Base-by-base conservation (phyloP, 2,113 vertebrate genomes). In the Desmodus rotundus region DNA sequence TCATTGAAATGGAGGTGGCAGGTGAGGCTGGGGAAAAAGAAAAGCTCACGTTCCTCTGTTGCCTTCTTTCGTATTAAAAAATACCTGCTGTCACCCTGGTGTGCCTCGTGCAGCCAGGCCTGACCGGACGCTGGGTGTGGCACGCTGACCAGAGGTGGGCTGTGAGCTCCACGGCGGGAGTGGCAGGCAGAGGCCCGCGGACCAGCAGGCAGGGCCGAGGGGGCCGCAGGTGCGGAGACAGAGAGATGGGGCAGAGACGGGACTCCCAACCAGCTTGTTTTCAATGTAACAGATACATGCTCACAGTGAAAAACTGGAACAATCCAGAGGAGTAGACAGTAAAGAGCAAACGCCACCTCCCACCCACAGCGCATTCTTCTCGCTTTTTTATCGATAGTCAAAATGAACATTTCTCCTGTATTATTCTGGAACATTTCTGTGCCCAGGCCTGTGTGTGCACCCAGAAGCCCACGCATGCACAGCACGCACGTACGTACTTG, bases 401-500 rank as follows among this genome's bases (percentile, higher is more conserved):
- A 10, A 41, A 43, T 36, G 33, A 68, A 22, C 26, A 12, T 84
- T 41, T 31, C 63, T 47, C 61, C n/a, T 36, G 63, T 61, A 1
- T 86, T n/a, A 31, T 24, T 26, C 80, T 16, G 61, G 63, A 54
- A 14, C 36, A 52, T 61, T 72, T 78, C 28, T 52, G 0, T 20
- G 41, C 12, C 1, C 22, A 22, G 54, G 74, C 52, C 4, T 43
- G 78, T 36, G 76, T 36, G 33, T 10, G 43, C 16, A 13, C 15
- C 13, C 38, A 7, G 13, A 13, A 15, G 13, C 7, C 22, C 81
- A 13, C 5, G 36, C 38, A 38, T 0, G 0, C 5, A 38, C 5
- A 0, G 28, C 80, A 5, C 63, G 2, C 19, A 4, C 12, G 26
- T 9, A 3, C 20, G 41, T 14, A 2, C 47, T 50, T 52, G 61